Base-by-base conservation (phyloP, 2,888 invertebrate species). In the Coelinius sp. region DNA sequence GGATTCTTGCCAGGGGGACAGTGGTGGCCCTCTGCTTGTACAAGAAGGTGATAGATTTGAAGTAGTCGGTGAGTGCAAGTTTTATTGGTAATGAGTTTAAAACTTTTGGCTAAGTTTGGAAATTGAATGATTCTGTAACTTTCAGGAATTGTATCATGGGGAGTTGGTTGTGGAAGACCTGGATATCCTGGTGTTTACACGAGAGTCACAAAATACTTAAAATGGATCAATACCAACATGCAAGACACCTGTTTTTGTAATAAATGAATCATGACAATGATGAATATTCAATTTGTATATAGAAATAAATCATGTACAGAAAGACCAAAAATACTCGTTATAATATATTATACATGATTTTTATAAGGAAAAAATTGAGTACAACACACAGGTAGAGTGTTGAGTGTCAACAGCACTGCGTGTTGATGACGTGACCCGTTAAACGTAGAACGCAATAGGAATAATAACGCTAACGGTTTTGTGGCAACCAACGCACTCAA, bases 1-100 rank as follows among this genome's bases (percentile, higher is more conserved):
- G 83, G 96, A 96, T 88, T 95, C 95, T 0, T 96, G 96, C 81
- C 96, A 96, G 88, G 96, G 96, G 0, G 96, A 96, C 86, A 95
- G 95, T 79, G 96, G 96, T 14, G 96, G 96, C 0, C 96, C 96
- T 0, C 88, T 96, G 52, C 89, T 95, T 0, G 88, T 95, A 2
- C 93, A 93, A 75, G 92, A 92, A 77, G 94, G 93, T 35, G 93
- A 94, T 72, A 94, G 92, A 86, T 93, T 91, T 81, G 94, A 95
- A 88, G 93, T 95, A 69, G 93, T 94, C 68, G 95, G 95, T 93
- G 82, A 89, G 91, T 82, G 66, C 22, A 31, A 17, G 31, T 65
- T 24, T 46, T 46, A 1, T 46, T 17, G 17, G 44, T 46, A 3
- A 46, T 46, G 38, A 10, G 8, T 38, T 38, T 10, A 8, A 38